These are phyloP conservation scores for Gymnopithys bicolor DNA, from an alignment of 2,797 vertebrate genomes.

Conservation along the genomic window DNA sequence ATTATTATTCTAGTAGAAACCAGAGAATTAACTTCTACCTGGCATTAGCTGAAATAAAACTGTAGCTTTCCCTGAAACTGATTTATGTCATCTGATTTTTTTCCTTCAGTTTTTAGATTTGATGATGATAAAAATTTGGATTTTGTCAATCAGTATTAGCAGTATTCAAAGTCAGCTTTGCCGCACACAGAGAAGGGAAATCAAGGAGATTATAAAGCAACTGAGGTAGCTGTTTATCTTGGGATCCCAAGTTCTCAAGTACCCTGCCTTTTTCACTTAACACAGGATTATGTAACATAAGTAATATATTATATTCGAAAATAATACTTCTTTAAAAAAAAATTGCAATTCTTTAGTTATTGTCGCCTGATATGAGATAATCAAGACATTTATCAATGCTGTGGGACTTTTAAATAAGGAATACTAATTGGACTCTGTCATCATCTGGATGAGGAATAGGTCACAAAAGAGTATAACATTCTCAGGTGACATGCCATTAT, in stretches of 20 bases:
- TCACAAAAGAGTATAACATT: neutral
- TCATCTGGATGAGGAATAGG: slow-evolving; percentile 3
- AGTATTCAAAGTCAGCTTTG: neutral
- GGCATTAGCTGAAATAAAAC: slow-evolving; percentile 19
- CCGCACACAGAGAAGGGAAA: neutral
- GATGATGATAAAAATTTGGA: neutral
- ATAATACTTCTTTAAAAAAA: neutral
- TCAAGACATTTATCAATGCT: neutral
- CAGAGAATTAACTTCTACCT: slow-evolving; percentile 39
- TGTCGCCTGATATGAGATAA: neutral
- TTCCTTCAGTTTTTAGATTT: neutral
- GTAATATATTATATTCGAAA: neutral
- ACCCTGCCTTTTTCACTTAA: neutral
- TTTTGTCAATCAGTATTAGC: neutral
- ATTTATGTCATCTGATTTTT: neutral
- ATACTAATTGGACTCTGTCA: neutral
- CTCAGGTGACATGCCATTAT: neutral
- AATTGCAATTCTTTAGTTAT: neutral
- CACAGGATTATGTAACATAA: neutral
- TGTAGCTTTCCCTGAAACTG: neutral
- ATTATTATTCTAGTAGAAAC: slow-evolving; percentile 36
- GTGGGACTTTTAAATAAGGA: neutral
- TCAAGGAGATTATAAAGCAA: neutral
- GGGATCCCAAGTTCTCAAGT: rapidly evolving
- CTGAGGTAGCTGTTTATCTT: neutral